These are phyloP conservation scores for Artemisiospiza belli DNA, from an alignment of 2,113 vertebrate genomes.

Conservation along the genomic window DNA sequence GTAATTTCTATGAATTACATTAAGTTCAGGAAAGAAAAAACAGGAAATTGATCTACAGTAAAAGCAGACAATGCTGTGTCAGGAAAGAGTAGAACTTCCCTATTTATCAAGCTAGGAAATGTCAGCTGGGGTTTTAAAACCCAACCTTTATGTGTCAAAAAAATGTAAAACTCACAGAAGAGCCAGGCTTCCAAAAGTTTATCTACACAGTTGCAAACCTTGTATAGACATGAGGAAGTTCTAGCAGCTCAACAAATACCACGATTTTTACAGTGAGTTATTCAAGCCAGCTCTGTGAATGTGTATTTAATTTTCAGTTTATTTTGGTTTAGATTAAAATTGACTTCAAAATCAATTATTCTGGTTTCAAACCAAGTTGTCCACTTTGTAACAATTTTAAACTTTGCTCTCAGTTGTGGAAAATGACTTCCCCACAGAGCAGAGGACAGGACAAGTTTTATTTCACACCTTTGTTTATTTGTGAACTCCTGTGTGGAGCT, in stretches of 20 bases:
- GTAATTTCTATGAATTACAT: neutral
- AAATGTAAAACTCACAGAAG: neutral
- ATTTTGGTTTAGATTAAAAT: neutral
- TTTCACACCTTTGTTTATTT: constrained; percentile 23
- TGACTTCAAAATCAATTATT: neutral
- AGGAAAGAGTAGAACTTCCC: neutral
- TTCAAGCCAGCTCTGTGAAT: neutral
- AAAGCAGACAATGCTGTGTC: neutral
- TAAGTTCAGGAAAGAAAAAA: neutral
- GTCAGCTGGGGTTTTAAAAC: neutral
- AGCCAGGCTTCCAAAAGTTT: neutral
- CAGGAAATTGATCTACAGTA: neutral
- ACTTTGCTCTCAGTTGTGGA: neutral
- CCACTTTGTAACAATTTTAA: neutral
- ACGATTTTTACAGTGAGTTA: neutral
- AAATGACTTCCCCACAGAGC: neutral
- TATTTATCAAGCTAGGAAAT: neutral
- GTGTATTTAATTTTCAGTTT: neutral
- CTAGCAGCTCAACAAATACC: neutral
- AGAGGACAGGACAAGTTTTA: neutral
- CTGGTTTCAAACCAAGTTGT: neutral
- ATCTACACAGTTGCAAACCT: neutral
- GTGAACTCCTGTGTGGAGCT: neutral
- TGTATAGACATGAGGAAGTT: neutral
- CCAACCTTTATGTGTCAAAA: neutral